Evolutionary conservation across 2,113 vertebrate species (phyloP).

Genomic region (Sebastes schlegelii): DNA sequence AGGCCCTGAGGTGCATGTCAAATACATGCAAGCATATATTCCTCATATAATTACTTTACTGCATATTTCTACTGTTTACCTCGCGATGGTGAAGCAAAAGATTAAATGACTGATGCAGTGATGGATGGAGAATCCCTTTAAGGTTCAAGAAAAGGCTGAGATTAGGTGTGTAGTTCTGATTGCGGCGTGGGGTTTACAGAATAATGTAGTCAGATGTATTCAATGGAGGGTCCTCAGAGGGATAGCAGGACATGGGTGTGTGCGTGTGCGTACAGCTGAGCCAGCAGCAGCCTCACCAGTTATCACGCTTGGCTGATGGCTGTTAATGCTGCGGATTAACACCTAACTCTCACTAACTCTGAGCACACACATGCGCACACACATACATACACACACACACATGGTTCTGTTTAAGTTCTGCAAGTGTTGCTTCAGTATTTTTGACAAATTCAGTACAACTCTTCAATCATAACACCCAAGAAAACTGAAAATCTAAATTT

Average conservation of each 20-base stretch:
- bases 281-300: constrained; percentile 64
- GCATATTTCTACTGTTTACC: neutral
- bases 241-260: neutral
- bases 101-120: neutral
- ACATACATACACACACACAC: constrained; percentile 12
- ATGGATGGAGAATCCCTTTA: neutral
- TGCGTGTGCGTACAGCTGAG: constrained; percentile 62
- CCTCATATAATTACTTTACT: neutral
- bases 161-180: neutral
- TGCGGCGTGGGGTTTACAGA: neutral
- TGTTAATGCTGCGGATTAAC: constrained; percentile 71
- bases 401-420: neutral
- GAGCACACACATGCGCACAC: constrained; percentile 16
- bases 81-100: neutral
- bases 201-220: neutral
- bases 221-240: constrained; percentile 23
- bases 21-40: neutral
- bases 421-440: neutral
- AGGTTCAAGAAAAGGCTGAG: neutral
- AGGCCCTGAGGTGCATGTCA: neutral
- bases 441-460: neutral
- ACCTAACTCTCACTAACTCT: constrained; percentile 45
- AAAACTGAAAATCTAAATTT: neutral
- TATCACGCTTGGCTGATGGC: constrained; percentile 73
- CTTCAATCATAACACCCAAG: no score